phyloP scores from a whole-genome alignment of 2,113 vertebrate species.

The Picathartes gymnocephalus region DNA sequence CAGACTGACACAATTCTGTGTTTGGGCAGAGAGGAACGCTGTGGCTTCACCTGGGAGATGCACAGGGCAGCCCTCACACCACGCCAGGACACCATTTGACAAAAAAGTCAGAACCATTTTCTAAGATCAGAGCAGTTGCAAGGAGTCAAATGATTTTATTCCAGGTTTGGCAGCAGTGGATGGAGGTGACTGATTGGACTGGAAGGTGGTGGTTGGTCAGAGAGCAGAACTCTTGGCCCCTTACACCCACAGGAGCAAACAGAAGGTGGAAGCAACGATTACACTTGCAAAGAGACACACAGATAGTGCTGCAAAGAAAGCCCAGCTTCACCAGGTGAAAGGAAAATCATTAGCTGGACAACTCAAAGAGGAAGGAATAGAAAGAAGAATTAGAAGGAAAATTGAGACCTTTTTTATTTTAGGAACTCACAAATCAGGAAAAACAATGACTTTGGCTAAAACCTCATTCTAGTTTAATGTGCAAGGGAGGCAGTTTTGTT shows the following conservation, averaged over 20 bases:
- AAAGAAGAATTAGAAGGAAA: not conserved
- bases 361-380: not conserved
- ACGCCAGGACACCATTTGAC: not conserved
- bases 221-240: not conserved
- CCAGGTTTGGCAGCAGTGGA: not conserved
- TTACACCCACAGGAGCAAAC: not conserved
- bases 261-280: not conserved
- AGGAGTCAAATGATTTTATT: not conserved
- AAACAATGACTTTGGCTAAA: conserved; percentile 17
- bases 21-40: not conserved
- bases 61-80: not conserved
- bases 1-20: accelerated
- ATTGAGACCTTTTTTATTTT: not conserved
- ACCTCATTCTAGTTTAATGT: not conserved
- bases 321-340: not conserved
- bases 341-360: not conserved
- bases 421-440: not conserved
- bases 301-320: not conserved
- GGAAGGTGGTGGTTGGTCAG: not conserved
- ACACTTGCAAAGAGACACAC: not conserved
- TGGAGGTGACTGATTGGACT: not conserved
- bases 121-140: not conserved
- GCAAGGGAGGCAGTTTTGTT: not conserved
- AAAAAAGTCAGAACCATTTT: not conserved
- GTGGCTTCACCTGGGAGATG: not conserved